Base-by-base conservation (phyloP, 2,888 invertebrate genomes). In the Metallyticus violacea region DNA sequence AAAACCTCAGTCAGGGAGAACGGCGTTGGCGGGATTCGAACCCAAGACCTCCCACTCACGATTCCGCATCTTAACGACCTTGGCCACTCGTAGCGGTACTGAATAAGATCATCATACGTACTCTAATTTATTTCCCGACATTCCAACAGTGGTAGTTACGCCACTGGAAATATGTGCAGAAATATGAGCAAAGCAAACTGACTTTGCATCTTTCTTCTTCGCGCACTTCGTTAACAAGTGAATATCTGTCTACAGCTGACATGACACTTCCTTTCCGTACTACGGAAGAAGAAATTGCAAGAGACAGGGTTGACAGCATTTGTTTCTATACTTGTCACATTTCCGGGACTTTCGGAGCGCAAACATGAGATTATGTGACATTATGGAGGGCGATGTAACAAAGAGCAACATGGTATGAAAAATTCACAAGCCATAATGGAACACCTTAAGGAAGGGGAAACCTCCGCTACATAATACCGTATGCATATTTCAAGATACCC, bases 401-500 rank as follows among this genome's bases (percentile, higher is more conserved):
- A 82, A 82, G 82, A 76, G 28, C 79, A 79, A 27, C 82, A 76
- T 2, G 76, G 76, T 82, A 82, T 82, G 82, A 82, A 82, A 82
- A 82, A 82, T 82, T 82, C 82, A 82, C 15, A 30, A 30, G 82
- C 26, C 26, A 27, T 82, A 82, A 76, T 82, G 82, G 82, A 82
- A 82, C 76, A 76, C 82, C 82, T 29, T 25, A 76, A 62, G 40
- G 40, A 62, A 4, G 40, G 40, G 40, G 40, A 62, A 62, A 62
- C 40, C 76, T 9, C 76, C 82, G 76, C 82, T 76, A 26, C 82
- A 26, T 82, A 82, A 82, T 76, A 27, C 29, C 30, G 26, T 82
- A 82, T 82, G 76, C 82, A 82, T 82, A 82, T 82, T 82, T 82
- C 82, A 82, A 82, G 82, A 82, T 26, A 27, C 76, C 82, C 40